Base-by-base conservation (phyloP, 2,797 vertebrate species). In the Steatocranus sp. region DNA sequence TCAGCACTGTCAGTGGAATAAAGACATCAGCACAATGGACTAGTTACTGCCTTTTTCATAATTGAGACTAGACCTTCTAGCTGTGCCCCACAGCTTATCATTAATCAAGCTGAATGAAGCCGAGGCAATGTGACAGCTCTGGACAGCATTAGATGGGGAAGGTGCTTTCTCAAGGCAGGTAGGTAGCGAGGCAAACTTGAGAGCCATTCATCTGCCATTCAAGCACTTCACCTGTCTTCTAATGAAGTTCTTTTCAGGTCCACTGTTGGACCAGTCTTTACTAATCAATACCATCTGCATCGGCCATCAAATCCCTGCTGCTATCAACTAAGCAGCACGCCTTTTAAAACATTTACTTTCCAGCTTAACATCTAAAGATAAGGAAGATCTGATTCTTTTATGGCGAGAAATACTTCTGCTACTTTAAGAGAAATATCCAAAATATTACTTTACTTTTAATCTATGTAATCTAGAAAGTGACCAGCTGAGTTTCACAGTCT, bases 1-100 rank as follows among this genome's bases (percentile, higher is more conserved):
- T 98, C 98, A 98, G 92, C 91, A 95, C 96, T 98, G 97, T 98
- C 98, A 97, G 96, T 97, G 97, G 96, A 97, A 98, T 97, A 97
- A 98, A 97, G 96, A 97, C 97, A 97, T 98, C 97, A 97, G 97
- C 97, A 94, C 98, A 98, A 97, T 97, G 97, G 97, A 97, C 97
- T 97, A 97, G 97, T 98, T 98, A 98, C 97, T 97, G 97, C 95
- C 96, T 98, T 95, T 97, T 98, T 98, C 97, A 98, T 99, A 99
- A 99, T 99, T 98, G 98, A 98, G 97, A 97, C 97, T 97, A 97
- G 97, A 97, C 97, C 98, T 98, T 94, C 97, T 98, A 97, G 97
- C 97, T 97, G 97, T 97, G 97, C 98, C 98, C 97, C 97, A 97
- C 97, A 98, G 98, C 98, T 97, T 96, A 97, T 96, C 98, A 98